Evolutionary conservation across 1,140 invertebrate genomes (phyloP).

Genomic region (Melanaphis sacchari): DNA sequence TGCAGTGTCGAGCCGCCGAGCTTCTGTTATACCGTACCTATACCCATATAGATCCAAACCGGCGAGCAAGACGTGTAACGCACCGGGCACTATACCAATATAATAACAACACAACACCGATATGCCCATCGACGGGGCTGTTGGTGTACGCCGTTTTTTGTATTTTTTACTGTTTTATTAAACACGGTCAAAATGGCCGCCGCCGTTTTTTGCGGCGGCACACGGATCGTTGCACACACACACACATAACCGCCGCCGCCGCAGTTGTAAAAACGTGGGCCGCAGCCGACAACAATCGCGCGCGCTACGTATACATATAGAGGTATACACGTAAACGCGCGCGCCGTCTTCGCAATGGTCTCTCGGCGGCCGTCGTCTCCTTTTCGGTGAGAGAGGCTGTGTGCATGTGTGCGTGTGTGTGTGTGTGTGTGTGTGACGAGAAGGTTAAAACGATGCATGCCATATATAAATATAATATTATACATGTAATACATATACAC

Average conservation of each 20-base stretch:
- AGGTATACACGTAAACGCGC: neutral
- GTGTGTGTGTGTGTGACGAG: conserved; percentile 22
- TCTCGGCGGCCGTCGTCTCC: conserved; percentile 21
- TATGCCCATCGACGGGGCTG: neutral
- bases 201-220: neutral
- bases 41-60: too few relatives aligned
- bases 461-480: neutral
- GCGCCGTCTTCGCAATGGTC: neutral
- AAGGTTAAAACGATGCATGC: neutral
- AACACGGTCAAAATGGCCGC: conserved; percentile 37
- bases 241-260: neutral
- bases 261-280: conserved; percentile 42
- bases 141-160: neutral
- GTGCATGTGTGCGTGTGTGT: neutral
- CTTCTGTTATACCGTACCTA: too few relatives aligned
- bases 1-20: too few relatives aligned
- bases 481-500: too few relatives aligned
- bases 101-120: neutral
- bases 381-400: conserved; percentile 29
- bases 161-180: neutral
- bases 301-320: neutral
- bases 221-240: neutral
- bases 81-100: too few relatives aligned
- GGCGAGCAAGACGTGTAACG: too few relatives aligned
- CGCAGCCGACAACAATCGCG: conserved; percentile 55